Base-by-base conservation (phyloP, 2,797 vertebrate genomes). In the Pangasius djambal region DNA sequence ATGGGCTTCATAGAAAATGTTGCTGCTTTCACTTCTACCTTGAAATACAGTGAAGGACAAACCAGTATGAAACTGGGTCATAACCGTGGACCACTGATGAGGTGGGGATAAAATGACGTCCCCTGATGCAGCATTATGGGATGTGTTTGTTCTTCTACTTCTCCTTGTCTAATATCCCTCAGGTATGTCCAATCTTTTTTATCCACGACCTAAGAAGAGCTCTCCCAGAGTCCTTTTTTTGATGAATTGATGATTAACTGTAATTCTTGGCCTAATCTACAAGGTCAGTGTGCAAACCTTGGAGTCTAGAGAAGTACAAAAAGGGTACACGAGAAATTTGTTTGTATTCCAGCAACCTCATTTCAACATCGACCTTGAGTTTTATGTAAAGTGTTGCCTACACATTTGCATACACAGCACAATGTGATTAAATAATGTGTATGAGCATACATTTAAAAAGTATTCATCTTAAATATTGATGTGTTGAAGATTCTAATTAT, bases 231-330 rank as follows among this genome's bases (percentile, higher is more conserved):
- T 72, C 12, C 28, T 52, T 59, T 40, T 67, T 74, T 74, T 74
- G 31, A 63, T 67, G 13, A 89, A 83, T 65, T 82, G 69, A 61
- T 89, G 88, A 89, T 89, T 89, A 87, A 87, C 59, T 65, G n/a
- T 52, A 74, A 89, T 87, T 55, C 84, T 74, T 86, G 50, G 37
- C 40, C 12, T 57, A 78, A 81, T 85, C 52, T 81, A 81, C 74
- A 89, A 89, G 55, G 75, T 89, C 84, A 63, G 65, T 52, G 75
- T 75, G 31, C 25, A 85, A 88, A 88, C 44, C 9, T 31, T 59
- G 40, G 31, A 31, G 61, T 86, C 70, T 63, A 28, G 20, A 31
- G 40, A 31, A 55, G 40, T 31, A 50, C 74, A 59, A 28, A 37
- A 37, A n/a, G 59, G 5, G 22, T 65, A 37, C 31, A 31, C 20